Conservation (phyloP, 2,113 vertebrate species). For the Chaetodon auriga region DNA sequence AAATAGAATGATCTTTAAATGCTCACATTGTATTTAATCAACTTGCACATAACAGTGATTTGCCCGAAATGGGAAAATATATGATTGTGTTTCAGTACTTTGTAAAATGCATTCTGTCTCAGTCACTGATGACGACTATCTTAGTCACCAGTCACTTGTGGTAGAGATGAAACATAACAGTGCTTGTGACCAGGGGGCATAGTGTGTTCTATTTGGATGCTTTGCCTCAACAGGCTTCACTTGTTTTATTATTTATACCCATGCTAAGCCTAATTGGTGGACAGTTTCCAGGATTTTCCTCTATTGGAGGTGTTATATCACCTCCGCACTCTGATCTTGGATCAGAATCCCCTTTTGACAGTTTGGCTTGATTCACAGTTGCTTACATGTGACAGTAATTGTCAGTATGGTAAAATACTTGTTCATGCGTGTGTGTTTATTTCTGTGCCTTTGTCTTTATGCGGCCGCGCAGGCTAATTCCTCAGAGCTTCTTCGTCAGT, state of each 20-base stretch:
- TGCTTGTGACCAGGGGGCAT: conserved; percentile 50
- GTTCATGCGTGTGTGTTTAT: conserved; percentile 10
- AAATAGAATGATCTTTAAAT: not conserved
- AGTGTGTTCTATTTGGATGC: conserved; percentile 63
- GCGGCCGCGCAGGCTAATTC: conserved; percentile 83
- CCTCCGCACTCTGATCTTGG: conserved; percentile 9
- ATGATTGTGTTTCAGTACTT: not conserved
- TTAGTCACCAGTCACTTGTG: conserved; percentile 5
- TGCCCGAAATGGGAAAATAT: not conserved
- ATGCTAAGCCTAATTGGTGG: conserved; percentile 44
- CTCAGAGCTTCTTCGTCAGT: conserved; percentile 88
- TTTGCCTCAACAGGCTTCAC: conserved; percentile 49
- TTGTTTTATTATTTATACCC: conserved; percentile 62
- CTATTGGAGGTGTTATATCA: conserved; percentile 11
- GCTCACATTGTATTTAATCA: not conserved
- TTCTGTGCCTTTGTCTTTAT: conserved; percentile 33
- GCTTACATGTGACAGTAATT: not conserved
- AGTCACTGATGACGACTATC: not conserved
- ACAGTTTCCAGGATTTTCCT: conserved; percentile 14
- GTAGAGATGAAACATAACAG: conserved; percentile 45
- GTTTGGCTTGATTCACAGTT: conserved; percentile 1
- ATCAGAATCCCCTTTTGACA: not conserved
- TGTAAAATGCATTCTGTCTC: not conserved
- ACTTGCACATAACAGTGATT: not conserved
- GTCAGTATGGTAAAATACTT: not conserved